These are phyloP conservation scores for Setipinna tenuifilis DNA, from an alignment of 2,797 vertebrate species.

Conservation along the genomic window DNA sequence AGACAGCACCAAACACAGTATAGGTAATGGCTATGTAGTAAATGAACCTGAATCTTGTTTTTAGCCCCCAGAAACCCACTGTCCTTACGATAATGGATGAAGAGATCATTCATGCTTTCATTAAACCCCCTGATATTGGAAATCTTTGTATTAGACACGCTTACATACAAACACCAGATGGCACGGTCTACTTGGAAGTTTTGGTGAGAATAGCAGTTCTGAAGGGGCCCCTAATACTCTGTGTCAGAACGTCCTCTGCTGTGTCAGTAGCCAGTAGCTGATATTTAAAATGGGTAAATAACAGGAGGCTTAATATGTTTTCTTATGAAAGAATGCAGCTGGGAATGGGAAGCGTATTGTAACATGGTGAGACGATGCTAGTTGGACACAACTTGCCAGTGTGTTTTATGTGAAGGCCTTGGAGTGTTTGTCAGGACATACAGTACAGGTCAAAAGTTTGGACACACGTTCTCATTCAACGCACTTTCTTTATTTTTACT, in stretches of 20 bases:
- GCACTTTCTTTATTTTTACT: no score
- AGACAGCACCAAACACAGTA: not conserved
- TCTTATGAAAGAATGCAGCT: not conserved
- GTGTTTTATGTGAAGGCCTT: not conserved
- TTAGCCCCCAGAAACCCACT: not conserved
- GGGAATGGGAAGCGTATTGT: not conserved
- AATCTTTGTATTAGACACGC: not conserved
- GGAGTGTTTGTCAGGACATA: no score
- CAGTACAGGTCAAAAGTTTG: no score
- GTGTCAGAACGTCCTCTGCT: not conserved
- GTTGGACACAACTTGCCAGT: not conserved
- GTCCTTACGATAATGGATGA: not conserved
- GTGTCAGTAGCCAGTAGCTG: not conserved
- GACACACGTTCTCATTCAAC: no score
- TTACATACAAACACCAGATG: not conserved
- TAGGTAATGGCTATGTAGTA: not conserved
- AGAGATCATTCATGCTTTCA: not conserved
- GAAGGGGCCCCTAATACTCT: not conserved
- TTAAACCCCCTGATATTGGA: not conserved
- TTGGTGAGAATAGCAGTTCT: not conserved
- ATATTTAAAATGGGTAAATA: not conserved
- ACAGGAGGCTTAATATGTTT: not conserved
- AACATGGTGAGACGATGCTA: not conserved
- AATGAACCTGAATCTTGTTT: not conserved
- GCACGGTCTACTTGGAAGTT: not conserved